Percentiles rank a stretch among this genome's conserved stretches.
These are phyloP conservation scores for Lasioglossum pauxillum DNA, from an alignment of 2,888 invertebrate genomes.

Conservation along the genomic window DNA sequence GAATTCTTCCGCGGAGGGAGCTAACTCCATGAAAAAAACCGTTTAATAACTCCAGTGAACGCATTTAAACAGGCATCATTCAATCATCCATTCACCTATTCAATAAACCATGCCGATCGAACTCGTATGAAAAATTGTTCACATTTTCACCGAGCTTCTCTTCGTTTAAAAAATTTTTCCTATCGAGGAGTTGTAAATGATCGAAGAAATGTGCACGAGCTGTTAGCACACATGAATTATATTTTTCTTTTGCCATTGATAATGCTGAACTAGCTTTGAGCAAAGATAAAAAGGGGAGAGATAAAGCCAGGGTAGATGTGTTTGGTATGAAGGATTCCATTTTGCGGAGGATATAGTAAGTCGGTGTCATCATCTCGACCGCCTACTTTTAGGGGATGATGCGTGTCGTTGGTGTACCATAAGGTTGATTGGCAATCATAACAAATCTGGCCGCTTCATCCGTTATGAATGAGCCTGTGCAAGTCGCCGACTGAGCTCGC, in stretches of 20 bases:
- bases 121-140: neutral
- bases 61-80: no score
- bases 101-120: neutral
- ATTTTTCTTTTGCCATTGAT: neutral
- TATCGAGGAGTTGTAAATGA: neutral
- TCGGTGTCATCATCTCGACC: neutral
- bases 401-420: slow-evolving; percentile 9
- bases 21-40: no score
- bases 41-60: neutral
- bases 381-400: slow-evolving; percentile 9
- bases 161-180: neutral
- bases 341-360: neutral
- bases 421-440: slow-evolving; percentile 30
- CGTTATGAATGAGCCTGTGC: slow-evolving; percentile 27
- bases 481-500: neutral
- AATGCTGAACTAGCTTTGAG: neutral
- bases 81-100: no score
- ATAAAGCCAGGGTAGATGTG: neutral
- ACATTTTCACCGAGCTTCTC: no score
- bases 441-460: slow-evolving; percentile 4
- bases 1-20: slow-evolving; percentile 2
- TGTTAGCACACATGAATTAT: neutral
- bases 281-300: neutral
- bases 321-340: neutral
- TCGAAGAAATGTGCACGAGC: neutral